Evolutionary conservation across 2,888 invertebrate genomes (phyloP).

Genomic region (Timema cristinae): DNA sequence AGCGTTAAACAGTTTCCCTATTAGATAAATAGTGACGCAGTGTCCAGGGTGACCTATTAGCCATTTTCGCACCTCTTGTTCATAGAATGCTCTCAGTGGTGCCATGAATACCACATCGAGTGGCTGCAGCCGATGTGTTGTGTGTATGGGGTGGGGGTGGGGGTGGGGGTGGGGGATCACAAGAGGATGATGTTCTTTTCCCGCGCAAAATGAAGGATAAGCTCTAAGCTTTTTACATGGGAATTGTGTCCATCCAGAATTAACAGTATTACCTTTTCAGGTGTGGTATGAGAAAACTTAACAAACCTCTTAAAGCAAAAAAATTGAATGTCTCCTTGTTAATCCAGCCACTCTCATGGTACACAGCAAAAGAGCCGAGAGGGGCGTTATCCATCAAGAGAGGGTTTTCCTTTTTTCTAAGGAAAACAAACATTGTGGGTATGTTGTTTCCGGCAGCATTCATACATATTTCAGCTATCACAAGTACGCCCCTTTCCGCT

Average conservation of each 20-base stretch:
- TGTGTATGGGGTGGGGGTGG: no score
- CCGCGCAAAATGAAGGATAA: not conserved
- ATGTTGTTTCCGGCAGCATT: conserved; percentile 30
- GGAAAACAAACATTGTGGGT: conserved; percentile 18
- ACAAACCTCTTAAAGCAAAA: conserved; percentile 30
- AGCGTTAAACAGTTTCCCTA: no score
- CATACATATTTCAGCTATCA: conserved; percentile 37
- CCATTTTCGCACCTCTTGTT: no score
- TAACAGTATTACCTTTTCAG: conserved; percentile 34
- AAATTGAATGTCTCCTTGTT: conserved; percentile 30
- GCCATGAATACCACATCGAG: no score
- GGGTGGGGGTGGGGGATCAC: no score
- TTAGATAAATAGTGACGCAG: no score
- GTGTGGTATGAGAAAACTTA: conserved; percentile 26
- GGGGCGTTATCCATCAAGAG: conserved; percentile 28
- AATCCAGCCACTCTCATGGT: conserved; percentile 32
- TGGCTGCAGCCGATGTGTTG: no score
- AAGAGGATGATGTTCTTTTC: no score
- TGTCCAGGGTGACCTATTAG: no score
- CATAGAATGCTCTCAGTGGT: no score
- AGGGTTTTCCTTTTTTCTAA: conserved; percentile 26
- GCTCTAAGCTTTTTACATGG: conserved; percentile 27
- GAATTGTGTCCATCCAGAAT: conserved; percentile 29
- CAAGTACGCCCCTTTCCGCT: conserved; percentile 39
- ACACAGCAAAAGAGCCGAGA: conserved; percentile 28